These are phyloP conservation scores for Drosophila flavopinicola DNA, from an alignment of 2,888 invertebrate genomes.

Conservation along the genomic window DNA sequence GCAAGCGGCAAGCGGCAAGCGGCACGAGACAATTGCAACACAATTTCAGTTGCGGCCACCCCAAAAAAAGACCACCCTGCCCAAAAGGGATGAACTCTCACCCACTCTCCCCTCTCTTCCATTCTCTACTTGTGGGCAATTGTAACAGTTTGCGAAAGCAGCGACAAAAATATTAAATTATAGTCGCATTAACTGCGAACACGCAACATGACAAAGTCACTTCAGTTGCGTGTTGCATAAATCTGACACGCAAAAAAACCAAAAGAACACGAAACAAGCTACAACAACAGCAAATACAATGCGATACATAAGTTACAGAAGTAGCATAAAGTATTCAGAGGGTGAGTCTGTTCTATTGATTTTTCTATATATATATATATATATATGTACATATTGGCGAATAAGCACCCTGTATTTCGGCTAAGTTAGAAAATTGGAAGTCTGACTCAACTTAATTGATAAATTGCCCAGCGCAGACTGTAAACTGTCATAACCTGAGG, in stretches of 20 bases:
- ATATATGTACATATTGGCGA: neutral
- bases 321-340: constrained; percentile 8
- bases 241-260: constrained; percentile 59
- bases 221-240: constrained; percentile 62
- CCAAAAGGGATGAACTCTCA: constrained; percentile 3
- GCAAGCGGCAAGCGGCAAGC: constrained; percentile 22
- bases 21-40: constrained; percentile 66
- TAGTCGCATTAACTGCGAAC: constrained; percentile 73
- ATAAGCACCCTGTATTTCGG: constrained; percentile 32
- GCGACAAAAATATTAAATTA: constrained; percentile 69
- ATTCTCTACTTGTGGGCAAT: constrained; percentile 12
- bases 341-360: constrained; percentile 30
- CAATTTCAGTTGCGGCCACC: constrained; percentile 46
- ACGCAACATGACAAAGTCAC: constrained; percentile 71
- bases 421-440: neutral
- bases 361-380: constrained; percentile 8
- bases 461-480: neutral
- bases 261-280: neutral
- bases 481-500: neutral
- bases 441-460: neutral
- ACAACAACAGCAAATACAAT: constrained; percentile 1
- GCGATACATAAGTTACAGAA: neutral
- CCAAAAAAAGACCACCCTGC: neutral
- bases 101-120: constrained; percentile 2
- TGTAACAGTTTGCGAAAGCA: constrained; percentile 59